Evolutionary conservation across 2,797 vertebrate species (phyloP), one percentile per base, ranked within the genome.

Genomic region (Bovichtus diacanthus): DNA sequence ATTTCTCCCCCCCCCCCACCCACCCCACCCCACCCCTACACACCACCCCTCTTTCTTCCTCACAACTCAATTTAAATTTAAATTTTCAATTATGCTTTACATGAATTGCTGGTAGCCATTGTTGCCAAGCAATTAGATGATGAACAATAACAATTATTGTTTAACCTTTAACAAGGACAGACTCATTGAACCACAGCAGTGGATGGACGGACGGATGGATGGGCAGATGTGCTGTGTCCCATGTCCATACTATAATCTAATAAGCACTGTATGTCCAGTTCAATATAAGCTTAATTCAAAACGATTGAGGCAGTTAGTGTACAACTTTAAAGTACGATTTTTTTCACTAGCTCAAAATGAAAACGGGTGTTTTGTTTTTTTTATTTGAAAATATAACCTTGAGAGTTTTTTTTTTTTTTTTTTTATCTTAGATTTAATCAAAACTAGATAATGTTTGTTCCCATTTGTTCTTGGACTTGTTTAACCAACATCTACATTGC

Each of bases 111-210:
- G n/a, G 25, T 36, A 6, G 60, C 27, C 46, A 60, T 34, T 60
- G n/a, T 67, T 84, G 74, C 53, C 70, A 64, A 56, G n/a, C 49
- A 79, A 84, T 81, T 75, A 61, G 11, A 70, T 61, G 53, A 67
- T 55, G 46, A 73, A 73, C 21, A 70, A 72, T 15, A 73, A 50
- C 7, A 67, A 53, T 69, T 56, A 16, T 53, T 51, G 46, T 70
- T 39, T 47, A 70, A 82, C 71, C 49, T 77, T 70, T 31, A 73
- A 72, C 53, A 46, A 73, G 65, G 64, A 31, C 43, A 55, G 15
- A 54, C 15, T 59, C 44, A 70, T n/a, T 69, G 46, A 71, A 60
- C 49, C 46, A 6, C 50, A 38, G 41, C 43, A 51, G 16, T 13
- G 12, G 43, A 12, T 63, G 46, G 27, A 39, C 31, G 60, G 54